Conservation (phyloP, 2,888 invertebrate species). For the Caenorhabditis virilis region DNA sequence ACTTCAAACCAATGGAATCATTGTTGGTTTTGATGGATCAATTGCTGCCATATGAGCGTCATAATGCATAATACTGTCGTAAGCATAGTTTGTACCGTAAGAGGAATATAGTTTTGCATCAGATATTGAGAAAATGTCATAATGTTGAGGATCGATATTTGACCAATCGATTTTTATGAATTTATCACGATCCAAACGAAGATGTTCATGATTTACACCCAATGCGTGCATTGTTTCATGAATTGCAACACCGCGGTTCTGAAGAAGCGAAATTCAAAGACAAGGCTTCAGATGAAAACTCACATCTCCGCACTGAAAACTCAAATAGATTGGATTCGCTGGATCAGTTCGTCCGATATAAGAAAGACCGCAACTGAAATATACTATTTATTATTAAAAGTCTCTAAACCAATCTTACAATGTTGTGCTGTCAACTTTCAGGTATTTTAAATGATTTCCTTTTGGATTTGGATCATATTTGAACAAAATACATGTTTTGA, state of each 20-base stretch:
- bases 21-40: slow-evolving; percentile 53
- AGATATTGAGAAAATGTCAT: slow-evolving; percentile 60
- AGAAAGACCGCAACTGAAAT: slow-evolving; percentile 59
- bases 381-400: too few species aligned
- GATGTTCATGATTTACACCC: slow-evolving; percentile 59
- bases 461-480: slow-evolving; percentile 39
- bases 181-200: slow-evolving; percentile 57
- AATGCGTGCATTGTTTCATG: slow-evolving; percentile 64
- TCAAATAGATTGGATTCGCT: slow-evolving; percentile 59
- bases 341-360: slow-evolving; percentile 56
- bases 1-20: slow-evolving; percentile 54
- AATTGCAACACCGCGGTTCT: slow-evolving; percentile 57
- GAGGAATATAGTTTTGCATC: slow-evolving; percentile 58
- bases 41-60: slow-evolving; percentile 53
- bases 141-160: slow-evolving; percentile 62
- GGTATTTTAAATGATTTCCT: slow-evolving; percentile 53
- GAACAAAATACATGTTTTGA: slow-evolving; percentile 57
- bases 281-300: too few species aligned
- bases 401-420: too few species aligned
- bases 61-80: slow-evolving; percentile 66
- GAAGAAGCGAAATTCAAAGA: too few species aligned
- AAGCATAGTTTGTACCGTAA: slow-evolving; percentile 56
- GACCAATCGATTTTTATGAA: slow-evolving; percentile 57
- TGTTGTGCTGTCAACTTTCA: slow-evolving; percentile 51
- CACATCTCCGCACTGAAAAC: slow-evolving; percentile 59